Conservation (phyloP, 2,113 vertebrate genomes). For the Fregetta grallaria region DNA sequence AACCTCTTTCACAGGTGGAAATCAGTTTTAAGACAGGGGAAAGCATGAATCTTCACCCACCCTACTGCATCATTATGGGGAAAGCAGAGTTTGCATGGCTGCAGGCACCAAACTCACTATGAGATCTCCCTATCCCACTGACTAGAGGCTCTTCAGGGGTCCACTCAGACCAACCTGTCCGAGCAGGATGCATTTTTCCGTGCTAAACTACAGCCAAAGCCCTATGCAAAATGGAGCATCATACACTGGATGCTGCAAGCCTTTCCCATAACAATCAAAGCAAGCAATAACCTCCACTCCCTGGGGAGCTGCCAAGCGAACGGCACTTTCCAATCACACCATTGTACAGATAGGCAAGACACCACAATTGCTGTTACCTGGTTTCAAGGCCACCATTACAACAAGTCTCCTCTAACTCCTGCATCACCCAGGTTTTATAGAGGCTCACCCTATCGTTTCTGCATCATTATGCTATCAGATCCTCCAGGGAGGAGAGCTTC, state of each 20-base stretch:
- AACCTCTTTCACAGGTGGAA: not conserved
- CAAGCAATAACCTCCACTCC: not conserved
- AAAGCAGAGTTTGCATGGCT: not conserved
- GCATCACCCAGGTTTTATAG: not conserved
- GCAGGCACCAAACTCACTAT: accelerated
- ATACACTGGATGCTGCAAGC: not conserved
- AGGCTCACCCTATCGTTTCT: not conserved
- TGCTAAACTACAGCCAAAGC: not conserved
- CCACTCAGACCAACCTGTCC: accelerated
- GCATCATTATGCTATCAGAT: accelerated
- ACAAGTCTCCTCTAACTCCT: not conserved
- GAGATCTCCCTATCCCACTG: accelerated
- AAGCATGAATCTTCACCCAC: not conserved
- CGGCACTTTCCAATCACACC: not conserved
- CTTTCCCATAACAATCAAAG: not conserved
- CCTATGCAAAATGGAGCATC: accelerated
- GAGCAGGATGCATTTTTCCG: not conserved
- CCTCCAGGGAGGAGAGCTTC: not conserved
- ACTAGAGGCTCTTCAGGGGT: not conserved
- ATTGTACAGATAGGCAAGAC: too few relatives aligned
- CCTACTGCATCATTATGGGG: accelerated
- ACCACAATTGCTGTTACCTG: not conserved
- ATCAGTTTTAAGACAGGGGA: not conserved
- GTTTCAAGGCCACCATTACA: not conserved
- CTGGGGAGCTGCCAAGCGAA: not conserved